Conservation (phyloP, 1,140 invertebrate genomes). For the Mycetomoellerius zeteki region DNA sequence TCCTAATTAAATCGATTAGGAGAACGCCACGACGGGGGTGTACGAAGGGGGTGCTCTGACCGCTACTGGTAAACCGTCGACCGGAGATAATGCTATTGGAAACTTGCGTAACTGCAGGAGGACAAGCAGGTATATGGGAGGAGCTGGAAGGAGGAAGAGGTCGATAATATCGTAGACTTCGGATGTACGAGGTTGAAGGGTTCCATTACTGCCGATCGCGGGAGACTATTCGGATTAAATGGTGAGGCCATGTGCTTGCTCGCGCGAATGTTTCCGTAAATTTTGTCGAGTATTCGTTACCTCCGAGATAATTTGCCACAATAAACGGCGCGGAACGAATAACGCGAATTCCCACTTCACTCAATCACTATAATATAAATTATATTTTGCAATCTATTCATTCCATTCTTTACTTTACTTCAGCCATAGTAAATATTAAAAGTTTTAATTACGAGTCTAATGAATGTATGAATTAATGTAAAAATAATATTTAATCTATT, state of each 20-base stretch:
- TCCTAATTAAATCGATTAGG: conserved; percentile 73
- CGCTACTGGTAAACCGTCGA: conserved; percentile 53
- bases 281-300: conserved; percentile 27
- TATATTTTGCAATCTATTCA: background rate
- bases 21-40: background rate
- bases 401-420: background rate
- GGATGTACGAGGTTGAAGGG: conserved; percentile 18
- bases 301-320: background rate
- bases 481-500: background rate
- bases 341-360: conserved; percentile 25
- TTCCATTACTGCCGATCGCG: conserved; percentile 49
- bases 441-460: conserved; percentile 13
- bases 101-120: conserved; percentile 55
- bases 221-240: conserved; percentile 54
- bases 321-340: conserved; percentile 46
- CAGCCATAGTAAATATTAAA: background rate
- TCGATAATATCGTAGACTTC: conserved; percentile 58
- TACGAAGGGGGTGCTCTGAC: conserved; percentile 50
- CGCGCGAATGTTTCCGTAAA: conserved; percentile 41
- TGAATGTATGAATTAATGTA: background rate
- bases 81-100: conserved; percentile 68
- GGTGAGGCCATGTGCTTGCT: background rate
- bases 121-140: background rate
- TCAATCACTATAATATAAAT: conserved; percentile 40
- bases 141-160: background rate